These are phyloP conservation scores for Plutomurus gul DNA, from an alignment of 1,140 invertebrate genomes.

Conservation along the genomic window DNA sequence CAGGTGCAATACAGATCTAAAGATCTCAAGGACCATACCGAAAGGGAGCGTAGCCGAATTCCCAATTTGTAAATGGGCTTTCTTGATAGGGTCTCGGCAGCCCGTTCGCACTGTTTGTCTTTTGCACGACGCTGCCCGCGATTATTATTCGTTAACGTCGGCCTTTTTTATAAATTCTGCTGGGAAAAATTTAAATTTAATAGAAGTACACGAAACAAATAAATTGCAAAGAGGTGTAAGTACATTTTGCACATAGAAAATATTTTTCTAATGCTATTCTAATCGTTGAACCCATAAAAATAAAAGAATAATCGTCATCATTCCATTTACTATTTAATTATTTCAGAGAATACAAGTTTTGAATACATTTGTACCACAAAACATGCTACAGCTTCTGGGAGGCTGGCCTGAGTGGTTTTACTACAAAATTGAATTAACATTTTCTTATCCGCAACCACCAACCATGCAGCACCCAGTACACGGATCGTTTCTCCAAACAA, in stretches of 20 bases:
- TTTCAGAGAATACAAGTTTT: slow-evolving; percentile 38
- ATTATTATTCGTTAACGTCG: slow-evolving; percentile 30
- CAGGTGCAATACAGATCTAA: slow-evolving; percentile 20
- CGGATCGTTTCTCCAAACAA: slow-evolving; percentile 32
- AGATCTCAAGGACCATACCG: not conserved
- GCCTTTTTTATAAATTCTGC: slow-evolving; percentile 28
- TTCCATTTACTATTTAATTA: too few relatives aligned
- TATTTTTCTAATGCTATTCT: too few relatives aligned
- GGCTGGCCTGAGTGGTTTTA: slow-evolving; percentile 46
- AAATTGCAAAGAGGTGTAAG: not conserved
- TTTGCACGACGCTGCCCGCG: slow-evolving; percentile 26
- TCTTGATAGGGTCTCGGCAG: slow-evolving; percentile 22
- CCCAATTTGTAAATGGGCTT: slow-evolving; percentile 4
- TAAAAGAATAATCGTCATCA: too few relatives aligned
- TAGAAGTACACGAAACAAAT: slow-evolving; percentile 33
- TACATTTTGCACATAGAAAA: not conserved
- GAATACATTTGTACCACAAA: slow-evolving; percentile 41
- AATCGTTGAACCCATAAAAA: too few relatives aligned
- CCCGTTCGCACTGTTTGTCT: slow-evolving; percentile 38
- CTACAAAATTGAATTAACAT: slow-evolving; percentile 42
- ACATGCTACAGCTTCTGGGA: slow-evolving; percentile 25
- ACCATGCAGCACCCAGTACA: not conserved
- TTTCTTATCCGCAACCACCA: not conserved
- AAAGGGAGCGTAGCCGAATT: not conserved
- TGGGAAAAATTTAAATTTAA: slow-evolving; percentile 38